A percentile compares a stretch with the other conserved stretches of the same genome.
Conservation (phyloP, 2,797 vertebrate genomes). For the Sebastes dallii region DNA sequence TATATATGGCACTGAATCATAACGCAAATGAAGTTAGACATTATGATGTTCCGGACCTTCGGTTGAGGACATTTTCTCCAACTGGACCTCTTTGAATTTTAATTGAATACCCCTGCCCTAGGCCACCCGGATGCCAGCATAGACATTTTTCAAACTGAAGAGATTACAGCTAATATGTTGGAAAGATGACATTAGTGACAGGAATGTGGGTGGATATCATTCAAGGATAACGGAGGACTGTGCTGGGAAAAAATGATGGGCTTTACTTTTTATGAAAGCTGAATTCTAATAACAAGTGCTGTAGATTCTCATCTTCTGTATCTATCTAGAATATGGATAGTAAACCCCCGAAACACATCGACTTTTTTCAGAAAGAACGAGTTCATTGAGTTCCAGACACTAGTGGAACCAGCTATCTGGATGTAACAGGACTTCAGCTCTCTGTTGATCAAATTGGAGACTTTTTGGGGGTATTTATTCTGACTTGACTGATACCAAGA, state of each 20-base stretch:
- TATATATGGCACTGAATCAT: no score
- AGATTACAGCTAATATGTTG: not conserved
- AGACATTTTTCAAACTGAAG: not conserved
- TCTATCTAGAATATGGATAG: not conserved
- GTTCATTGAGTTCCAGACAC: not conserved
- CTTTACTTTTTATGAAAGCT: not conserved
- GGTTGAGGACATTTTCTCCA: no score
- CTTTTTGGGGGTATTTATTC: not conserved
- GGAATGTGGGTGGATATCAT: not conserved
- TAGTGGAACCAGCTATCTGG: not conserved
- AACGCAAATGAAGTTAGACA: no score
- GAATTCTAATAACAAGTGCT: not conserved
- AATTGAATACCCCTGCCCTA: no score
- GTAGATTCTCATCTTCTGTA: not conserved
- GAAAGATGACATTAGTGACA: not conserved
- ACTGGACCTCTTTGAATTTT: no score
- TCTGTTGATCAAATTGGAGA: not conserved
- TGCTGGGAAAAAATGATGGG: not conserved
- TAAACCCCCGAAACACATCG: not conserved
- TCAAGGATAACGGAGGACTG: not conserved
- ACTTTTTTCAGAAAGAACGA: not conserved
- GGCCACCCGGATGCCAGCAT: not conserved
- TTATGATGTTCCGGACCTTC: no score
- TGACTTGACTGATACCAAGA: not conserved
- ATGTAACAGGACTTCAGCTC: not conserved